Evolutionary conservation across 1,140 invertebrate genomes (phyloP).

Genomic region (Neodiprion pinetum): DNA sequence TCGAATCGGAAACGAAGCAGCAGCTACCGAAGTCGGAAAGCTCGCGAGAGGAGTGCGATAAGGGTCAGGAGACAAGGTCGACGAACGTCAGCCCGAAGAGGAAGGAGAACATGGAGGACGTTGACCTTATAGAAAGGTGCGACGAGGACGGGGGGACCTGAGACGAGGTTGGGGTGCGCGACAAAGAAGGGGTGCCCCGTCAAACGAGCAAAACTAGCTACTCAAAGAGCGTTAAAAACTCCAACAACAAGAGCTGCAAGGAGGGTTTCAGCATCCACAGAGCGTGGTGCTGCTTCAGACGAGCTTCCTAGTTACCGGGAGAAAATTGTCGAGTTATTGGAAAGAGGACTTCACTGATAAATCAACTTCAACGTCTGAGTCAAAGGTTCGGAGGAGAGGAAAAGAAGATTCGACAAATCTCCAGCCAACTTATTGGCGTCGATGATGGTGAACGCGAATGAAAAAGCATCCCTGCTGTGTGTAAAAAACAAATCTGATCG

Average conservation of each 20-base stretch:
- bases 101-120: conserved; percentile 34
- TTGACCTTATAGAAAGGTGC: conserved; percentile 51
- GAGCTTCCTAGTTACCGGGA: conserved; percentile 56
- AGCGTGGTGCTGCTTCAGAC: conserved; percentile 62
- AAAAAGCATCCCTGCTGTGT: too few species aligned
- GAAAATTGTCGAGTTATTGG: not conserved
- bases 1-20: conserved; percentile 28
- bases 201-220: conserved; percentile 33
- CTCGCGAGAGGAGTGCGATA: conserved; percentile 13
- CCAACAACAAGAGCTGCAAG: conserved; percentile 42
- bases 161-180: conserved; percentile 46
- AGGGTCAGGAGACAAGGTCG: not conserved
- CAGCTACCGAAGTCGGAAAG: not conserved
- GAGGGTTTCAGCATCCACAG: conserved; percentile 58
- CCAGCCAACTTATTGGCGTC: too few species aligned
- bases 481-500: too few species aligned
- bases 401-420: too few species aligned
- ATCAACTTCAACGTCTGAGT: not conserved
- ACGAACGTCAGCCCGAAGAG: conserved; percentile 20
- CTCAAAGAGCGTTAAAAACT: conserved; percentile 39
- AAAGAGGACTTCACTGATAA: not conserved
- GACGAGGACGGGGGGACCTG: conserved; percentile 47
- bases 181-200: conserved; percentile 25
- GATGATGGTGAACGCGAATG: too few species aligned
- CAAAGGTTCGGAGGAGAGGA: not conserved